Evolutionary conservation across 53 echinoderm and acorn worm species (phyloP), one percentile per base, ranked within the genome.

Genomic region (Luidia sarsii): DNA sequence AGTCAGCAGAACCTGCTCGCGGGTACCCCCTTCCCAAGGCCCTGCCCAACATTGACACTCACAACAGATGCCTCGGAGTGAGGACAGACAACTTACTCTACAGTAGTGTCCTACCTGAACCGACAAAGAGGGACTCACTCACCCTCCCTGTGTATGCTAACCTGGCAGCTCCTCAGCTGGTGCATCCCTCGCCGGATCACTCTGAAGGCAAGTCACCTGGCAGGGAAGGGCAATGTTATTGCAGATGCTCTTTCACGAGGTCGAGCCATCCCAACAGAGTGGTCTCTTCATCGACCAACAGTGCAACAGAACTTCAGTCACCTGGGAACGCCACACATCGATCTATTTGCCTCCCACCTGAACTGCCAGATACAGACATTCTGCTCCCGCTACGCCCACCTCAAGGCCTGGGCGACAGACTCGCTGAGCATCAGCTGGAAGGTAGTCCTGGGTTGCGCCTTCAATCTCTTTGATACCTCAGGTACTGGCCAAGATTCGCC

Each of bases 91-190:
- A 75, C 32, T n/a, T n/a, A n/a, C n/a, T 48, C 85, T 13, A 75
- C 50, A 7, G 50, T 63, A 14, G 84, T 83, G 33, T 59, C 74
- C 0, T 84, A 84, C 50, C 14, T 84, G 6, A 71, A 73, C 20
- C 62, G 50, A 16, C 48, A 43, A 45, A 48, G 84, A n/a, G 64
- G 84, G 18, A 33, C 39, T 4, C 46, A 34, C 39, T 71, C 81
- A 3, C 63, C 51, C 8, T 37, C 71, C 25, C 39, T 57, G n/a
- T 79, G 67, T 49, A 33, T 21, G 7, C 39, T 20, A 16, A 57
- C 68, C 13, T 34, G 65, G 45, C 7, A 51, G 11, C 50, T 87
- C 29, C 70, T 87, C 36, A 20, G 15, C 25, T 87, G 87, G 81
- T 81, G 81, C 64, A 31, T 57, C 27, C 63, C 63, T n/a, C 41